A percentile compares a stretch with the other conserved stretches of the same genome.
These are phyloP conservation scores for Lycocorax pyrrhopterus DNA, from an alignment of 2,113 vertebrate species.

Conservation along the genomic window DNA sequence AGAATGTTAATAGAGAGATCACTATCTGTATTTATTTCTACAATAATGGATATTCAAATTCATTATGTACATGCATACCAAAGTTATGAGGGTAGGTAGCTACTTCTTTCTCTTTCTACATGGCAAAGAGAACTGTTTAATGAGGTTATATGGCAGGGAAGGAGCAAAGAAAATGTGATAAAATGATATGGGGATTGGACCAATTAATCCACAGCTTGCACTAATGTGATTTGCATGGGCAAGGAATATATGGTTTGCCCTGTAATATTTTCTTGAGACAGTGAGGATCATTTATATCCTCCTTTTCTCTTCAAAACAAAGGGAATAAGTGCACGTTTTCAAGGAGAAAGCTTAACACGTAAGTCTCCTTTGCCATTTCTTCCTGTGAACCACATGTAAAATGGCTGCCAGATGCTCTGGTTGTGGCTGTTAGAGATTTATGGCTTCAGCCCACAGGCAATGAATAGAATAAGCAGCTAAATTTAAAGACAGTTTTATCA, in stretches of 20 bases:
- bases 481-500: constrained; percentile 1
- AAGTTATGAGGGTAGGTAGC: background rate
- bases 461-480: background rate
- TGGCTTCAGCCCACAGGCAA: background rate
- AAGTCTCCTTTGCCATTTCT: background rate
- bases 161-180: constrained; percentile 8
- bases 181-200: background rate
- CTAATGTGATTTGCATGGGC: constrained; percentile 14
- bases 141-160: background rate
- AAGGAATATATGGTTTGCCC: background rate
- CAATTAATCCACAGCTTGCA: background rate
- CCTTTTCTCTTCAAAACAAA: constrained; percentile 1
- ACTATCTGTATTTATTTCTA: background rate
- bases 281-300: background rate
- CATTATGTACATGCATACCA: background rate
- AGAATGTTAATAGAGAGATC: background rate
- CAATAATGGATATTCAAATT: background rate
- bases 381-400: background rate
- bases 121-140: background rate
- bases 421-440: background rate
- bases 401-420: constrained; percentile 3
- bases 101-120: background rate
- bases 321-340: background rate
- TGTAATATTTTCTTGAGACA: background rate
- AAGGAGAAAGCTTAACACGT: background rate